A percentile compares a stretch with the other conserved stretches of the same genome.
These are phyloP conservation scores for Enteromius trimaculatus DNA, from an alignment of 2,797 vertebrate species.

Conservation along the genomic window DNA sequence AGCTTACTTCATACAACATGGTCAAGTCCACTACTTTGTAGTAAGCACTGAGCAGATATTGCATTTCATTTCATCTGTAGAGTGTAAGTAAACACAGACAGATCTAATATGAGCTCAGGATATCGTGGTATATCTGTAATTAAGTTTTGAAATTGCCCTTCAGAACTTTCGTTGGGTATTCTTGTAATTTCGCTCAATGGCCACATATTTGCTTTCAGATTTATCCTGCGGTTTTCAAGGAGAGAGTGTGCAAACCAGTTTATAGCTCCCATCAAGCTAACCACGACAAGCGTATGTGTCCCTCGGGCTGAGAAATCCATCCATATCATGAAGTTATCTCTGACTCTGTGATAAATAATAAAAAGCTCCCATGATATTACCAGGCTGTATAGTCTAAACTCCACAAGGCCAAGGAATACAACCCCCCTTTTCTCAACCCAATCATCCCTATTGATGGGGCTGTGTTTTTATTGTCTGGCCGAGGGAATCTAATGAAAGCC, in stretches of 20 bases:
- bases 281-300: conserved; percentile 21
- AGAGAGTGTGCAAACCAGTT: conserved; percentile 22
- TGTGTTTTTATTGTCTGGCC: conserved; percentile 56
- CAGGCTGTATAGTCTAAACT: conserved; percentile 2
- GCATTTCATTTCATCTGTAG: conserved; percentile 23
- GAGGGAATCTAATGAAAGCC: conserved; percentile 54
- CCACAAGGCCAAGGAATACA: conserved; percentile 28
- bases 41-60: conserved; percentile 4
- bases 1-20: conserved; percentile 12
- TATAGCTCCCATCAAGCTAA: conserved; percentile 21
- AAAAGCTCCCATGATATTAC: conserved; percentile 18
- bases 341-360: conserved; percentile 52
- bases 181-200: conserved; percentile 9
- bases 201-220: conserved; percentile 36
- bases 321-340: conserved; percentile 48
- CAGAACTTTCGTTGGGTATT: conserved; percentile 15
- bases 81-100: background rate
- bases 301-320: conserved; percentile 35
- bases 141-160: conserved; percentile 33
- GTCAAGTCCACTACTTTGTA: background rate
- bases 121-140: conserved; percentile 31
- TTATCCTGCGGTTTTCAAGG: conserved; percentile 14
- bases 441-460: conserved; percentile 34
- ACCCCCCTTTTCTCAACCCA: conserved; percentile 15
- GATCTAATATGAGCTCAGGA: conserved; percentile 18